Base-by-base conservation (phyloP, 2,797 vertebrate species). In the Pangasius sanitwongsei region DNA sequence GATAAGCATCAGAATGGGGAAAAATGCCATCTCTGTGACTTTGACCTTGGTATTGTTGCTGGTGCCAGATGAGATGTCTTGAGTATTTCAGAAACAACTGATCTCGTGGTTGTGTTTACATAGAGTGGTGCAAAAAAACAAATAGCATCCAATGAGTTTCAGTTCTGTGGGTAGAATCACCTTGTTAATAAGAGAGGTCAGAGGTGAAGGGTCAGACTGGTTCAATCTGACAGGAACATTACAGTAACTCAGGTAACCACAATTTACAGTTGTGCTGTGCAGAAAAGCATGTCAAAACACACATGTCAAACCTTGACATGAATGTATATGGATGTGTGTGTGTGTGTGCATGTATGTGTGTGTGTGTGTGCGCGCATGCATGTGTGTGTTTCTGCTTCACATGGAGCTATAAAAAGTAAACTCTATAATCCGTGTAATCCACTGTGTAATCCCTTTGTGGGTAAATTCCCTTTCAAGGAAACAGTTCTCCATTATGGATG, bases 381-480 rank as follows among this genome's bases (percentile, higher is more conserved):
- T 70, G 67, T 70, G 31, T 77, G 13, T 77, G 44, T 50, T 65
- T 15, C 48, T 83, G 75, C 77, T 63, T 74, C 86, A 84, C 48
- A 82, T 72, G 59, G 61, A 61, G 83, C 83, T 70, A 23, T 86
- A 84, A 89, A 91, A 89, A 83, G 16, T 88, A 88, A 89, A 57
- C 70, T 72, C 69, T 67, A 70, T 89, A 65, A 91, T 90, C 87
- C 75, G 50, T 87, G 90, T 86, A 77, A 88, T 91, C 89, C 63
- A 86, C 72, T 82, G 74, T 87, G 90, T 89, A 86, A 90, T 91
- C 86, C 77, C 87, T 87, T 89, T 67, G 91, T 85, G 83, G 69
- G 44, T 74, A 86, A 91, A 90, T 86, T 63, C 74, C 88, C 25
- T 91, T 84, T 87, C 86, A 87, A 88, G 86, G 83, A 91, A 85